Base-by-base conservation (phyloP, 2,797 vertebrate species). In the Danio albolineatus region DNA sequence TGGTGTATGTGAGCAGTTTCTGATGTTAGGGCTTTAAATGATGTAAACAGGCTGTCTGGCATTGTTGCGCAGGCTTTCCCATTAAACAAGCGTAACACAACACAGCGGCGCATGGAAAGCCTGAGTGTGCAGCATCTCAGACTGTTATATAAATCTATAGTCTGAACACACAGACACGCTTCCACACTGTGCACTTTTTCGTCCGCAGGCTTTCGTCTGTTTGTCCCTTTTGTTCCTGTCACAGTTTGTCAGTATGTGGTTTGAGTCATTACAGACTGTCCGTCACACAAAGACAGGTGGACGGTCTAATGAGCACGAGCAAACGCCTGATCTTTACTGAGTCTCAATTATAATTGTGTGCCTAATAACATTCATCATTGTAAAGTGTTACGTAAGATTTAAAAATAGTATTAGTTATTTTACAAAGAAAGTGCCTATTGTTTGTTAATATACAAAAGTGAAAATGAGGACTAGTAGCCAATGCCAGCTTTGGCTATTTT, bases 131-230 rank as follows among this genome's bases (percentile, higher is more conserved):
- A 19, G n/a, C 7, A 53, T n/a, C 8, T 65, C 14, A 44, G 12
- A 17, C 38, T n/a, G 38, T 53, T 71, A 72, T 39, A 72, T 64
- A 79, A 79, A 72, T 53, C 67, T 44, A 17, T 44, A 79, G 39
- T 16, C 49, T 60, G 67, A 16, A 54, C 21, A n/a, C 39, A 44
- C 46, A 70, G n/a, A 66, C 41, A 17, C 62, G 13, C 70, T 57
- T 28, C 19, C 4, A 13, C 36, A 39, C 21, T 10, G 16, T 78
- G 13, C 4, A 4, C 46, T 71, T 44, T 70, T 49, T 16, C 10
- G 38, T 60, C 17, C 10, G 10, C 46, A 28, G 57, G 48, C 17
- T 17, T 61, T 38, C 10, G 39, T 79, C 38, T 79, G 1, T 72
- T 64, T 56, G 19, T 72, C 21, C 44, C 61, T 53, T 70, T 60